Evolutionary conservation across 2,113 vertebrate genomes (phyloP).

Genomic region (Cyanoramphus novaezelandiae): DNA sequence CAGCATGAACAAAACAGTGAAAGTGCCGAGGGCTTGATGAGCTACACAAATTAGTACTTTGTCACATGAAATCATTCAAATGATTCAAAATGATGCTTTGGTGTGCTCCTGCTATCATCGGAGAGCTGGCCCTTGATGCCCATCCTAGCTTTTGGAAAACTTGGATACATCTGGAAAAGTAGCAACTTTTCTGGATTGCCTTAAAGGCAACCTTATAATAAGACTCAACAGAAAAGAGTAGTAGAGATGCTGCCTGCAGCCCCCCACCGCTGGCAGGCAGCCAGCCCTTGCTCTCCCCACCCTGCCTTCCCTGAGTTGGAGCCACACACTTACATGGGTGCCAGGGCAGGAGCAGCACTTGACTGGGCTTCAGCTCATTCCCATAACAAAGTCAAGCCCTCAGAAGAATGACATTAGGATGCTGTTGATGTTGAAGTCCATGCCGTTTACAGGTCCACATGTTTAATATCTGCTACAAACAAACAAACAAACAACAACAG

Average conservation of each 20-base stretch:
- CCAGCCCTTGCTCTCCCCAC: background rate
- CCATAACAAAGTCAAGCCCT: background rate
- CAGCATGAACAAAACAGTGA: background rate
- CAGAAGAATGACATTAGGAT: background rate
- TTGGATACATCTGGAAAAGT: background rate
- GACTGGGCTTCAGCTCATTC: background rate
- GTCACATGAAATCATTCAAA: background rate
- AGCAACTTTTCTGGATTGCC: background rate
- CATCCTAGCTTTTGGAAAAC: background rate
- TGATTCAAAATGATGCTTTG: background rate
- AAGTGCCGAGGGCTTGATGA: background rate
- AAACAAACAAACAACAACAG: background rate
- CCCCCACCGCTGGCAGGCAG: background rate
- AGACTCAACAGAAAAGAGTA: background rate
- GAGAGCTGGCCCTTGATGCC: background rate
- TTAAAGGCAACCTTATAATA: background rate
- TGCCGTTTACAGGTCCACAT: background rate
- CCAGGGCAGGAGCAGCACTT: background rate
- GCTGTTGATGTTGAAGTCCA: accelerated
- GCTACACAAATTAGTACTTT: background rate
- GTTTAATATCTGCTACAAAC: background rate
- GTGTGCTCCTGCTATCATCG: background rate
- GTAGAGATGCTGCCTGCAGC: accelerated
- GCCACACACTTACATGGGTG: accelerated
- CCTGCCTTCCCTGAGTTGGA: background rate